Percentiles rank a stretch among this genome's conserved stretches.
Conservation (phyloP, 2,797 vertebrate species). For the Pseudocheirus occidentalis region DNA sequence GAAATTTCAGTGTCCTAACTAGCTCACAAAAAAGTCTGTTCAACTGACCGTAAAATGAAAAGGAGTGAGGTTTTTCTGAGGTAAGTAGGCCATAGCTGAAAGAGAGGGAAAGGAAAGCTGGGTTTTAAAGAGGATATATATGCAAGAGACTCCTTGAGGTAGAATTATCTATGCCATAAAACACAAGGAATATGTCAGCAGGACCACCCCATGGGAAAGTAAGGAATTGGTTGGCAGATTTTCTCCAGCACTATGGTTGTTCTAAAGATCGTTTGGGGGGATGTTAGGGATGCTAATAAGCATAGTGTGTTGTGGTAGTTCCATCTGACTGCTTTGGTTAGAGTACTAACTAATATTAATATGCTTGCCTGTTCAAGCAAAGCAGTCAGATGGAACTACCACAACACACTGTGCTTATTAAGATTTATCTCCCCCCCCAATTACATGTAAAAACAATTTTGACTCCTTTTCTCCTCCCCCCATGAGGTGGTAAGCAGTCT, state of each 20-base stretch:
- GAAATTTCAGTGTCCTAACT: neutral
- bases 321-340: too few relatives aligned
- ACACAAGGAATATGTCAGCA: neutral
- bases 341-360: too few relatives aligned
- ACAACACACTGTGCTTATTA: neutral
- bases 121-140: neutral
- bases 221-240: neutral
- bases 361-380: too few relatives aligned
- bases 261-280: slow-evolving; percentile 16
- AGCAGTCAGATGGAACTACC: slow-evolving; percentile 15
- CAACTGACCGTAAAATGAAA: neutral
- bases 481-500: too few relatives aligned
- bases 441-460: too few relatives aligned
- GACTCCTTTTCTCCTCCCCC: too few relatives aligned
- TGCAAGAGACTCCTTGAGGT: slow-evolving; percentile 18
- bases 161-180: slow-evolving; percentile 11
- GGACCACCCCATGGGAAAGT: neutral
- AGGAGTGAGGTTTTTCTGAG: neutral
- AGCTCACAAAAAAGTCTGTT: neutral
- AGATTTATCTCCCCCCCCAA: too few relatives aligned
- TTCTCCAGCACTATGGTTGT: neutral
- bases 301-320: too few relatives aligned
- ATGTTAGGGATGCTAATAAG: neutral
- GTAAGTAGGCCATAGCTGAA: neutral
- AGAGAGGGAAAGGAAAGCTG: neutral